A percentile compares a stretch with the other conserved stretches of the same genome.
Conservation (phyloP, 2,888 invertebrate species). For the Steinernema scapterisci region DNA sequence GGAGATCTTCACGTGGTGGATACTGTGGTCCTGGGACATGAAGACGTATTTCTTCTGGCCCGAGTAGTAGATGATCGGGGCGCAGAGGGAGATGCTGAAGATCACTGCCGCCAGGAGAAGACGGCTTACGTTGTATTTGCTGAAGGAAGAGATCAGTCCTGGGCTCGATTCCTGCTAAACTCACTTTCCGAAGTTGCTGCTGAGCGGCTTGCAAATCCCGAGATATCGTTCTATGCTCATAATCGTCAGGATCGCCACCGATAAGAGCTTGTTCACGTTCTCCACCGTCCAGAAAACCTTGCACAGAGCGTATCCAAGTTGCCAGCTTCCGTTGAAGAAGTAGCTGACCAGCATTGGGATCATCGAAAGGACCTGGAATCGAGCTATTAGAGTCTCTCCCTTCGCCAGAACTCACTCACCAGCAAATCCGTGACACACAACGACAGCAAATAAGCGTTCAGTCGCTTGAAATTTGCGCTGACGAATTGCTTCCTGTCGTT, state of each 20-base stretch:
- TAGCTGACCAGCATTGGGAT: conserved; percentile 45
- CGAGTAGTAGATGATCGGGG: conserved; percentile 53
- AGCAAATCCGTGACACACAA: conserved; percentile 27
- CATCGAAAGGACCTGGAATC: conserved; percentile 43
- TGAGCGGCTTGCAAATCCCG: conserved; percentile 49
- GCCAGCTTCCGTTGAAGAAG: conserved; percentile 40
- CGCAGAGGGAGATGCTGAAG: conserved; percentile 42
- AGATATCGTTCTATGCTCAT: conserved; percentile 58
- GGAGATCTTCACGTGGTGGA: conserved; percentile 29
- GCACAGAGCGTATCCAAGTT: conserved; percentile 39
- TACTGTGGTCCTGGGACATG: conserved; percentile 15
- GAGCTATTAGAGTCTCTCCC: no score
- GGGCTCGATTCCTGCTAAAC: neutral
- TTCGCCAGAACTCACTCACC: neutral
- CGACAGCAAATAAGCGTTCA: conserved; percentile 25
- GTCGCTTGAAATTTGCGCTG: neutral
- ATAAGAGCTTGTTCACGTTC: conserved; percentile 58
- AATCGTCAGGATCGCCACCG: conserved; percentile 56
- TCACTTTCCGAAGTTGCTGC: conserved; percentile 41
- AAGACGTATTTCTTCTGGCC: conserved; percentile 34
- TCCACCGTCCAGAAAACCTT: conserved; percentile 55
- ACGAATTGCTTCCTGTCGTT: conserved; percentile 12
- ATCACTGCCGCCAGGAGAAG: conserved; percentile 41
- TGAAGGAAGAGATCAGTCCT: neutral
- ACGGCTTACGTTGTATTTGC: conserved; percentile 29